A percentile compares a stretch with the other conserved stretches of the same genome.
Conservation (phyloP, 35 echinoderm and acorn worm species). For the Patiria miniata region DNA sequence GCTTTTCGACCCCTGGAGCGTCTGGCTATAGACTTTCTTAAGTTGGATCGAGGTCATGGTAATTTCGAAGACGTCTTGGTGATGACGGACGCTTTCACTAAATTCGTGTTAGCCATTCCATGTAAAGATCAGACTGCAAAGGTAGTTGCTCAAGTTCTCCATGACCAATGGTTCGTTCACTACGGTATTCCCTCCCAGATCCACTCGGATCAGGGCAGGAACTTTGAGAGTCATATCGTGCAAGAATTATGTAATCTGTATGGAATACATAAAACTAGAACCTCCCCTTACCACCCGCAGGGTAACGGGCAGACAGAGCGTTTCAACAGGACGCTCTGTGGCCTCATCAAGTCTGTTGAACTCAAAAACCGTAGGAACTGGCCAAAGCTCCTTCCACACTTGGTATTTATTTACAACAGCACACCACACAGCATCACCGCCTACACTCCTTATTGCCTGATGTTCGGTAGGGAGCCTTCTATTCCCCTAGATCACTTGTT, state of each 20-base stretch:
- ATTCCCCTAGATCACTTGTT: conserved; percentile 33
- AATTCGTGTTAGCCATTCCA: conserved; percentile 34
- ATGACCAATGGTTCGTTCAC: conserved; percentile 51
- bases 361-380: conserved; percentile 30
- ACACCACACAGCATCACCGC: conserved; percentile 25
- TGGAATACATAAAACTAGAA: conserved; percentile 41
- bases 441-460: background rate
- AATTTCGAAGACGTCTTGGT: conserved; percentile 48
- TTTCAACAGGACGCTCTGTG: too few species aligned
- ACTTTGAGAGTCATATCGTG: conserved; percentile 55
- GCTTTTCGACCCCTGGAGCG: conserved; percentile 50
- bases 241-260: conserved; percentile 56
- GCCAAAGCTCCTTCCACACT: conserved; percentile 45
- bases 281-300: too few species aligned
- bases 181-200: conserved; percentile 47
- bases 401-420: conserved; percentile 54
- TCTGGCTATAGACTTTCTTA: conserved; percentile 54
- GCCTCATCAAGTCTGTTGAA: conserved; percentile 46
- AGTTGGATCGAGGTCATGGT: conserved; percentile 40
- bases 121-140: conserved; percentile 38
- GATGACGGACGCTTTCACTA: conserved; percentile 53
- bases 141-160: conserved; percentile 27
- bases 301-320: too few species aligned
- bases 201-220: conserved; percentile 56
- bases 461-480: conserved; percentile 42